Base-by-base conservation (phyloP, 2,888 invertebrate genomes). In the Polia nebulosa region DNA sequence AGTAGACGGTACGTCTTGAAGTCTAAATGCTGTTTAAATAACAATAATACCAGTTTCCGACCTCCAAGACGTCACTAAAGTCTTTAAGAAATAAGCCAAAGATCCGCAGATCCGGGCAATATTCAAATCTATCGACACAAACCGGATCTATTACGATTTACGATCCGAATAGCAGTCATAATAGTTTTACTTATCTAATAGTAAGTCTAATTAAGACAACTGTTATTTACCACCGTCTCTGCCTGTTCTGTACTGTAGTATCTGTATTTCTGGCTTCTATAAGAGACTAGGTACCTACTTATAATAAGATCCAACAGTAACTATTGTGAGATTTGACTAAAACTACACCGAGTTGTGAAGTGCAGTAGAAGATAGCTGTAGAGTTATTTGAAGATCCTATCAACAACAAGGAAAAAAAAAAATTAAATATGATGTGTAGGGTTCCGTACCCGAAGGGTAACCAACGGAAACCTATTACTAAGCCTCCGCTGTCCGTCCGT, bases 61-160 rank as follows among this genome's bases (percentile, higher is more conserved):
- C 6, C 6, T 17, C 39, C 17, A 36, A 34, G 34, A 34, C 4
- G 39, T 39, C 39, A 39, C 15, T 39, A 41, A 47, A 39, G 5
- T 60, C 34, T 29, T 15, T 15, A n/a, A 49, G n/a, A 61, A 45
- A 68, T 51, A 15, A 17, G 22, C 9, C 34, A 25, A 25, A 59
- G 25, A 49, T 56, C 29, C 22, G 39, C 25, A 64, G n/a, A 59
- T 59, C 74, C 55, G 77, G 58, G 36, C 13, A 36, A 29, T 78
- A 78, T 78, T 71, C 13, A 56, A 71, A 78, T 72, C 0, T 20
- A 9, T 22, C 47, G 60, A 49, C 49, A 29, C 55, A 13, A 78
- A 72, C 78, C 78, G 73, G 73, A 65, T 59, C 32, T 8, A 44
- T 29, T 29, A 45, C 25, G 34, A 64, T 57, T 29, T 29, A 45